These are phyloP conservation scores for Amniataba percoides DNA, from an alignment of 2,797 vertebrate genomes.

Conservation along the genomic window DNA sequence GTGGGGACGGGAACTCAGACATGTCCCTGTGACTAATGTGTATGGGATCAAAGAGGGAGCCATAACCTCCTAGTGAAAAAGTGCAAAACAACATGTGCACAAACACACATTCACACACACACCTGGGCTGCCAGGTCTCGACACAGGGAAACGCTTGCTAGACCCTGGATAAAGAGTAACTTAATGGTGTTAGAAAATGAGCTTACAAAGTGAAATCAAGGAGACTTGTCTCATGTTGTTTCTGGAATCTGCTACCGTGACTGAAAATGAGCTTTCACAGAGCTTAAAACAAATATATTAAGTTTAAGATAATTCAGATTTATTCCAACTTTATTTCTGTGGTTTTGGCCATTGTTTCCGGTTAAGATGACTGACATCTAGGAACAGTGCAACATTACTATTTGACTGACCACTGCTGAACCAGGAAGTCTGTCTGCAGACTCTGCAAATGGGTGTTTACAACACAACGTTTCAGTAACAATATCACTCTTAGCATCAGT, in stretches of 20 bases:
- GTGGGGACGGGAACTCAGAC: neutral
- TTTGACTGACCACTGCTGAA: slow-evolving; percentile 16
- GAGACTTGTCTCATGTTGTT: slow-evolving; percentile 8
- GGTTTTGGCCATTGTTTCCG: neutral
- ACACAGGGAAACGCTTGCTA: slow-evolving; percentile 20
- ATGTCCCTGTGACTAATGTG: slow-evolving; percentile 22
- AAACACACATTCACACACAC: slow-evolving; percentile 28
- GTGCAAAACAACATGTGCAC: slow-evolving; percentile 10
- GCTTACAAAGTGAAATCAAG: slow-evolving; percentile 6
- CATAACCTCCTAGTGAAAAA: slow-evolving; percentile 26
- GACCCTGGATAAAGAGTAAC: slow-evolving; percentile 42
- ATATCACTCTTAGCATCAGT: neutral
- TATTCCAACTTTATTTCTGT: neutral
- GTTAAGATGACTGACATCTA: neutral
- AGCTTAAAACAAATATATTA: neutral
- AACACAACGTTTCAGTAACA: neutral
- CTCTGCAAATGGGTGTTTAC: neutral
- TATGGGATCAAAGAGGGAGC: slow-evolving; percentile 20
- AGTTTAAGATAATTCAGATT: neutral
- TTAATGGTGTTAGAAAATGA: slow-evolving; percentile 37
- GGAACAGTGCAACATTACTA: neutral
- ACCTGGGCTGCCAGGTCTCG: neutral
- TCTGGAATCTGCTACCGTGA: neutral
- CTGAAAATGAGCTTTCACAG: neutral
- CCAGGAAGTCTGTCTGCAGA: slow-evolving; percentile 1